Evolutionary conservation across 2,113 vertebrate genomes (phyloP).

Genomic region (Isurus oxyrinchus): DNA sequence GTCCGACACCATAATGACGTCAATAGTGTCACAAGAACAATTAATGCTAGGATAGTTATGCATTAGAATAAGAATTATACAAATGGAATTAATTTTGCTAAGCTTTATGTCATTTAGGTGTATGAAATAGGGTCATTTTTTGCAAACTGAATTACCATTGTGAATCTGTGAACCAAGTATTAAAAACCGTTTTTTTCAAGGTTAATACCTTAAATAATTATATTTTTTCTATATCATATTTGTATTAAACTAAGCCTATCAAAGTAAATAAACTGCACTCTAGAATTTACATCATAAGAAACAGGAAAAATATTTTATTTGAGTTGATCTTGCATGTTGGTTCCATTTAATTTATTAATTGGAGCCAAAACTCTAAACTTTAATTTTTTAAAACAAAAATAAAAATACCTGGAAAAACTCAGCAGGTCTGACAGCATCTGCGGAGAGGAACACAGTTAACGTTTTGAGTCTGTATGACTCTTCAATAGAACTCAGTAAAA

Average conservation of each 20-base stretch:
- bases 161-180: not conserved
- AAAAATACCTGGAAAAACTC: no score
- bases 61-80: not conserved
- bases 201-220: not conserved
- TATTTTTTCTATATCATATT: not conserved
- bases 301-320: not conserved
- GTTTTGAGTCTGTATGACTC: no score
- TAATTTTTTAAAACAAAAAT: not conserved
- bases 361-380: not conserved
- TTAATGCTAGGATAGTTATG: no score
- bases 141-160: not conserved
- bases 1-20: not conserved
- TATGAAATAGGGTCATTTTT: not conserved
- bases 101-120: not conserved
- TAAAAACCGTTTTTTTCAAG: not conserved
- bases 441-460: no score
- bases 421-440: no score
- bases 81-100: not conserved
- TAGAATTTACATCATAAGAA: not conserved
- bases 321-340: not conserved
- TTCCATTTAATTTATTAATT: not conserved
- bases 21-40: no score
- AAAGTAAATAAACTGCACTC: not conserved
- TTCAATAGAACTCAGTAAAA: no score
- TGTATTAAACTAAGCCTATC: not conserved